Evolutionary conservation across 2,797 vertebrate genomes (phyloP), one percentile per base, ranked within the genome.

Genomic region (Oreortyx pictus): DNA sequence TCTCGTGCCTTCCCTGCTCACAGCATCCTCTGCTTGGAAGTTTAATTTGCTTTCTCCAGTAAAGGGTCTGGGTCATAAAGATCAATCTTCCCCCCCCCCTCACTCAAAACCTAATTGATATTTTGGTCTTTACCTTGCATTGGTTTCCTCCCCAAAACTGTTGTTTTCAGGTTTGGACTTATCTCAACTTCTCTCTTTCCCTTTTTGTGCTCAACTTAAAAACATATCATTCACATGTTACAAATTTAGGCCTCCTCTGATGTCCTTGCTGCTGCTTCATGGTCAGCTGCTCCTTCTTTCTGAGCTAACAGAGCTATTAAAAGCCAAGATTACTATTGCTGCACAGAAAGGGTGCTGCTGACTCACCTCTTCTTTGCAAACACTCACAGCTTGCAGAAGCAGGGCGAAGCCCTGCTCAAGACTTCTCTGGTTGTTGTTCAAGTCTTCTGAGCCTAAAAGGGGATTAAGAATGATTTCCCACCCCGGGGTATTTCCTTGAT

Each of bases 221-320:
- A 94, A 52, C 47, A 65, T 18, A 47, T 60, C 43, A 44, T 66
- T 92, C 75, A 74, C 81, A 73, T 4, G 1, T 86, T 89, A 67
- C 78, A 49, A 61, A 85, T 92, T 93, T 80, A 92, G 84, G 65
- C 37, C 57, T 77, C 72, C 76, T 90, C 84, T 77, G 68, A 64
- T 82, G 61, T 80, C 84, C 89, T 94, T 90, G 92, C 89, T 89
- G 86, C 83, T 92, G 31, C 80, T 88, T 94, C 92, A 77, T 77
- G 90, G 90, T 94, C 93, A 93, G 82, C 78, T 92, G 93, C 82
- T 95, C 68, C 75, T 90, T 52, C 74, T 86, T 57, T 57, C 75
- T 39, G 57, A 74, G 89, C 81, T 77, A 77, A 82, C 15, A 7
- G 74, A 86, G 78, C 72, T 93, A 74, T 71, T 89, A 92, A 87